These are phyloP conservation scores for Rhabdophis nuchalis DNA, from an alignment of 2,797 vertebrate species.

Conservation along the genomic window DNA sequence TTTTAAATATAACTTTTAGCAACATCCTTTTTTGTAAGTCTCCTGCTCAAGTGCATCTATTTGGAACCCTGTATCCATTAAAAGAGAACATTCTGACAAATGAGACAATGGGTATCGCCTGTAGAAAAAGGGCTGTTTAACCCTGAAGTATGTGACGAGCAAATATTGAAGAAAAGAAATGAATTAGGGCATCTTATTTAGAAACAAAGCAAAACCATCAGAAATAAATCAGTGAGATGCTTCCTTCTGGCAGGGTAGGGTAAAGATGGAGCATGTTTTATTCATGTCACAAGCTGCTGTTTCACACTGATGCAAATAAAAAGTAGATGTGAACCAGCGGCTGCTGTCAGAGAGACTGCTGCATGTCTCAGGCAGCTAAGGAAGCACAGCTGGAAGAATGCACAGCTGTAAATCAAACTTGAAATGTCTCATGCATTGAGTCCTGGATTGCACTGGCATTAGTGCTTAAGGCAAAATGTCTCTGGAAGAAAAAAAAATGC, in stretches of 20 bases:
- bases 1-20: neutral
- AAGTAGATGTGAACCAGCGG: constrained; percentile 64
- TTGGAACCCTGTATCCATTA: neutral
- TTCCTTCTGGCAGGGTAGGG: constrained; percentile 36
- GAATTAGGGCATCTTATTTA: constrained; percentile 32
- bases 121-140: neutral
- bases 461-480: constrained; percentile 19
- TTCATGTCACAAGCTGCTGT: constrained; percentile 65
- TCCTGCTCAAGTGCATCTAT: neutral
- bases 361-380: constrained; percentile 37
- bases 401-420: constrained; percentile 64
- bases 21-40: neutral
- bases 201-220: constrained; percentile 32
- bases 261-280: constrained; percentile 61
- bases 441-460: constrained; percentile 27
- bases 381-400: constrained; percentile 68
- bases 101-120: neutral
- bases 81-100: neutral
- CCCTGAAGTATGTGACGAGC: constrained; percentile 35
- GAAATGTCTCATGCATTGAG: constrained; percentile 51
- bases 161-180: constrained; percentile 13
- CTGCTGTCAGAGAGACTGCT: constrained; percentile 65
- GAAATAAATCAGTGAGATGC: constrained; percentile 42
- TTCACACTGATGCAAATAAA: constrained; percentile 65
- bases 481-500: neutral